Percentiles rank a stretch among this genome's conserved stretches.
Conservation (phyloP, 1,140 invertebrate species). For the Trichogramma pretiosum region DNA sequence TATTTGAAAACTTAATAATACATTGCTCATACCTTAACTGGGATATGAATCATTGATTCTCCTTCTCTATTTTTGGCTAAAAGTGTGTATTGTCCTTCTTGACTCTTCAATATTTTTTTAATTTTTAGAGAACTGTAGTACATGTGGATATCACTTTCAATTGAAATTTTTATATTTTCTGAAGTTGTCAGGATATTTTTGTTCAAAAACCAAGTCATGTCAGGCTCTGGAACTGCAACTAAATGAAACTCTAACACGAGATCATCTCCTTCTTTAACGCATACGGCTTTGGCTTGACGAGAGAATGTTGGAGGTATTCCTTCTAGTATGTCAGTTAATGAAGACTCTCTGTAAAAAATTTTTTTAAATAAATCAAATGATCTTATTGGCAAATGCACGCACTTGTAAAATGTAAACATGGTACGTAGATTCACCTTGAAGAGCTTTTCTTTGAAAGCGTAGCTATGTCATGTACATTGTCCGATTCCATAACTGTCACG, state of each 20-base stretch:
- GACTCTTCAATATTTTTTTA: slow-evolving; percentile 62
- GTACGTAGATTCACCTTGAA: slow-evolving; percentile 51
- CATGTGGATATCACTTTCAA: slow-evolving; percentile 82
- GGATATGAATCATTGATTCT: slow-evolving; percentile 72
- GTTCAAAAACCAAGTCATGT: slow-evolving; percentile 76
- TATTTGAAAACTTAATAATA: slow-evolving; percentile 4
- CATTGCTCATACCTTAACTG: slow-evolving; percentile 56
- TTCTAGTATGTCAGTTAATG: slow-evolving; percentile 80
- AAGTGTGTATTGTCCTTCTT: slow-evolving; percentile 84
- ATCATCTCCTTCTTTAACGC: slow-evolving; percentile 69
- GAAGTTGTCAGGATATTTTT: slow-evolving; percentile 59
- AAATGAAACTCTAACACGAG: slow-evolving; percentile 76
- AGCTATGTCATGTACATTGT: slow-evolving; percentile 79
- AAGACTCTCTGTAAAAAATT: slow-evolving; percentile 62
- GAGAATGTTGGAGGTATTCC: slow-evolving; percentile 90
- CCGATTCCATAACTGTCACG: slow-evolving; percentile 77
- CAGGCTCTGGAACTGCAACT: slow-evolving; percentile 82
- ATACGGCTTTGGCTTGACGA: slow-evolving; percentile 73
- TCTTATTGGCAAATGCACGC: not conserved
- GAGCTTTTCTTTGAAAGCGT: slow-evolving; percentile 69
- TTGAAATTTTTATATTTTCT: slow-evolving; percentile 59
- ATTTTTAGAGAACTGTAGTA: slow-evolving; percentile 76
- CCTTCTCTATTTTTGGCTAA: slow-evolving; percentile 83
- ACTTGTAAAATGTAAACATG: not conserved
- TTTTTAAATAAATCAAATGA: not conserved